phyloP scores from a whole-genome alignment of 1,140 invertebrate genomes.

The Vollenhovia emeryi region DNA sequence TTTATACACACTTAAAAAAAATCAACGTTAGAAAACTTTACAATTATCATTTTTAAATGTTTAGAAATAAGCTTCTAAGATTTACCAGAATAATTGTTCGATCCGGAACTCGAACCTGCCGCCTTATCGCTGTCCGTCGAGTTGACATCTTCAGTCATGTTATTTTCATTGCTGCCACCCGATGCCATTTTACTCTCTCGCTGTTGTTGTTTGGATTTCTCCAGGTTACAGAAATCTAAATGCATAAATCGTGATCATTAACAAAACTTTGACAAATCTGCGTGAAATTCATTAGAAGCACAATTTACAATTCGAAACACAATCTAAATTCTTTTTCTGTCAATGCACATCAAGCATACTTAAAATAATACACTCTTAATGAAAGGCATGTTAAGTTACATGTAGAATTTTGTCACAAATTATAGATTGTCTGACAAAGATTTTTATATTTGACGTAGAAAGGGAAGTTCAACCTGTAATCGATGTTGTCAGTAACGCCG shows the following conservation, averaged over 20 bases:
- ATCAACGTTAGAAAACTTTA: background rate
- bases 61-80: background rate
- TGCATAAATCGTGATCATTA: background rate
- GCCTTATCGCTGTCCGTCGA: constrained; percentile 86
- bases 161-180: constrained; percentile 56
- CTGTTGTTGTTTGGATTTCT: constrained; percentile 71
- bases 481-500: constrained; percentile 87
- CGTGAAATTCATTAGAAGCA: background rate
- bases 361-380: background rate
- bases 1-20: background rate
- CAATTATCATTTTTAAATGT: background rate
- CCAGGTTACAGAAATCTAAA: constrained; percentile 85
- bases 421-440: background rate
- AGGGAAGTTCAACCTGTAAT: constrained; percentile 80
- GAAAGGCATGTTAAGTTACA: background rate
- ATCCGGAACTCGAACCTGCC: constrained; percentile 66
- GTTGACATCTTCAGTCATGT: constrained; percentile 39
- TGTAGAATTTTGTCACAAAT: background rate
- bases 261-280: background rate
- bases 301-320: background rate
- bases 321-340: background rate
- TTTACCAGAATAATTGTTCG: constrained; percentile 60
- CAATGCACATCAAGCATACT: background rate
- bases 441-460: background rate
- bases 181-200: constrained; percentile 52